A percentile compares a stretch with the other conserved stretches of the same genome.
These are phyloP conservation scores for Gymnopithys bicolor DNA, from an alignment of 2,797 vertebrate genomes.

Conservation along the genomic window DNA sequence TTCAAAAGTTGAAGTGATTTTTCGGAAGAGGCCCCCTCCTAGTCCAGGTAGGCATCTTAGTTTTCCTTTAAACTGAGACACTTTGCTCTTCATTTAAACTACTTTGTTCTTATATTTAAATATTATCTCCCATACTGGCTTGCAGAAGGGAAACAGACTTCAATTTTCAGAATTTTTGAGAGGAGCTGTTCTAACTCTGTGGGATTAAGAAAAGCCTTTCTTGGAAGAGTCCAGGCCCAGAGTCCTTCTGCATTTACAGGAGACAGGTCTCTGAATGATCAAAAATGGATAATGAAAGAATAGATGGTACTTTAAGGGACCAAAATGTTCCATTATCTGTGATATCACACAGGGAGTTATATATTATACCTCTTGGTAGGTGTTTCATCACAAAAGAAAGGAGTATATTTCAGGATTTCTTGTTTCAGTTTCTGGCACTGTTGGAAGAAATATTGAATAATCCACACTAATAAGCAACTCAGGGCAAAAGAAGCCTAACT, in stretches of 20 bases:
- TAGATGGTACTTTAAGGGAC: neutral
- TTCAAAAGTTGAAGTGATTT: too few relatives aligned
- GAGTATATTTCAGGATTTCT: neutral
- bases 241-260: neutral
- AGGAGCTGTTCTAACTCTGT: neutral
- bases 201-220: neutral
- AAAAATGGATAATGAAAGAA: neutral
- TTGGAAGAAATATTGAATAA: neutral
- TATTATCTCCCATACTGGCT: neutral
- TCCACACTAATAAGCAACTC: neutral
- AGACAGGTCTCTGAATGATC: accelerated
- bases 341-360: neutral
- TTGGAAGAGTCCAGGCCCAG: neutral
- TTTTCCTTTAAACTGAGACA: too few relatives aligned
- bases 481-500: neutral
- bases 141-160: neutral
- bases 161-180: neutral
- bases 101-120: neutral
- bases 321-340: neutral
- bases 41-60: too few relatives aligned
- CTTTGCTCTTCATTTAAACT: neutral
- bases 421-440: neutral
- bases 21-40: too few relatives aligned
- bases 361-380: neutral
- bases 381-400: neutral